Evolutionary conservation across 2,797 vertebrate species (phyloP), one percentile per base, ranked within the genome.

Genomic region (Myripristis murdjan): DNA sequence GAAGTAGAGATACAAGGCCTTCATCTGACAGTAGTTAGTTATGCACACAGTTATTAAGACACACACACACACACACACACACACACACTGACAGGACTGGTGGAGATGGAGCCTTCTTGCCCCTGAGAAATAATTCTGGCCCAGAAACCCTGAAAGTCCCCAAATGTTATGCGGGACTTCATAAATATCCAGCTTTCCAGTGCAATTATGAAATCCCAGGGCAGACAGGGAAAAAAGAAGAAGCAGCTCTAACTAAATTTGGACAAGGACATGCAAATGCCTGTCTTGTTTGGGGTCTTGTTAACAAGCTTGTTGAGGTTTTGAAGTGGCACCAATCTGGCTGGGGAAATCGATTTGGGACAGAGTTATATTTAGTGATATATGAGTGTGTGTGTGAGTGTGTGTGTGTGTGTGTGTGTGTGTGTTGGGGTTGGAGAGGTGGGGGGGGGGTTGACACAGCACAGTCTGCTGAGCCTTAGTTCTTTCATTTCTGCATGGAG

Each of bases 261-360:
- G 64, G 66, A 77, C 16, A 58, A 70, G 65, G 43, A 70, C 64
- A 78, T 75, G 75, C 79, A 75, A 71, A 82, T 64, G 57, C 70
- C 62, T 77, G 60, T 74, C 70, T 84, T 81, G 75, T 77, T 81
- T 55, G 46, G 47, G 57, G 69, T 64, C 77, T 79, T 76, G 59
- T 83, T 82, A 83, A 79, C 78, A 84, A 70, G 67, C 72, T 71
- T 63, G 75, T 78, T 70, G 56, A 49, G 82, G 75, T 79, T 75
- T 82, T 75, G 72, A 86, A 89, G 81, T 85, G 78, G 79, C 76
- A 72, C 67, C 71, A 58, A 75, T 75, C 49, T 72, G 74, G 70
- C 79, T 59, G 48, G 58, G 66, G 46, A 67, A 72, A 80, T 70
- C 55, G 70, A 75, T 68, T 49, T 52, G 75, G 73, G 64, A 76